phyloP scores from a whole-genome alignment of 2,888 invertebrate genomes.

The Blera fallax region DNA sequence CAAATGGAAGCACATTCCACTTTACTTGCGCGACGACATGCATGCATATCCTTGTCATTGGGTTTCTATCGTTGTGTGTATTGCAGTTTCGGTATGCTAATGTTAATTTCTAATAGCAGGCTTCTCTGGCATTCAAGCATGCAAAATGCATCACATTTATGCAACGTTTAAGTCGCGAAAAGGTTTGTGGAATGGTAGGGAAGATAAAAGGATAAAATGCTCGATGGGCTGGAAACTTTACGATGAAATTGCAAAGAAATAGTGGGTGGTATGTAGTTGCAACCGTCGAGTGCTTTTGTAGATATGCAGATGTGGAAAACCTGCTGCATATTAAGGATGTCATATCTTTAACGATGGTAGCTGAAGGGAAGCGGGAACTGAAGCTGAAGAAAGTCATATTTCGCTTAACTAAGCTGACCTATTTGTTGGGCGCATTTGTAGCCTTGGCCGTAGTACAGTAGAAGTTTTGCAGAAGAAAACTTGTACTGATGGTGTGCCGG shows the following conservation, averaged over 20 bases:
- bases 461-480: neutral
- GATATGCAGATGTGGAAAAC: constrained; percentile 43
- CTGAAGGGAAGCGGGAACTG: neutral
- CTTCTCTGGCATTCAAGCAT: constrained; percentile 52
- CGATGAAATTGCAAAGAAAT: neutral
- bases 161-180: constrained; percentile 64
- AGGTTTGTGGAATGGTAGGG: constrained; percentile 8
- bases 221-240: constrained; percentile 53
- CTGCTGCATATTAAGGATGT: constrained; percentile 54
- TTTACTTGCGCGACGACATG: constrained; percentile 34
- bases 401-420: constrained; percentile 45
- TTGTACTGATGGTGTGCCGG: neutral
- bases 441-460: neutral
- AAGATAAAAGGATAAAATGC: constrained; percentile 63
- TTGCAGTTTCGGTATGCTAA: constrained; percentile 37
- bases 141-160: constrained; percentile 70
- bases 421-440: constrained; percentile 7
- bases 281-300: constrained; percentile 37
- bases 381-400: constrained; percentile 13
- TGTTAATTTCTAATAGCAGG: constrained; percentile 64
- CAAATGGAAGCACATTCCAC: constrained; percentile 66
- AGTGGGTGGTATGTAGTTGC: neutral
- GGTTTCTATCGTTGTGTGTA: constrained; percentile 1
- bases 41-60: constrained; percentile 24
- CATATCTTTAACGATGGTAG: constrained; percentile 9